A percentile compares a stretch with the other conserved stretches of the same genome.
These are phyloP conservation scores for Chloroceryle amazona DNA, from an alignment of 2,797 vertebrate species.

Conservation along the genomic window DNA sequence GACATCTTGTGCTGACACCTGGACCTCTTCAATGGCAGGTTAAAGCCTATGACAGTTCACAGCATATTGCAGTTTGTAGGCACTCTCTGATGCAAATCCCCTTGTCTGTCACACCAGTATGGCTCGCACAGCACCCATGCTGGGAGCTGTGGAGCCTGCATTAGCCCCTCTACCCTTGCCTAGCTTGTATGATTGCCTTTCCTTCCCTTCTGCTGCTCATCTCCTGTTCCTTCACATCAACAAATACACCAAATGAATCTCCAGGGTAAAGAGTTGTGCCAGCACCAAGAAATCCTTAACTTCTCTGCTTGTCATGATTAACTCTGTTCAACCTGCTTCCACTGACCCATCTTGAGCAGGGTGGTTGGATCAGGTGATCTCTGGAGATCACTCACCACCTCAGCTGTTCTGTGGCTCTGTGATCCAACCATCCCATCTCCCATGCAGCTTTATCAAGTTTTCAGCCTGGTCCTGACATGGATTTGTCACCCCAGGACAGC, in stretches of 20 bases:
- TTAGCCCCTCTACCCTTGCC: not conserved
- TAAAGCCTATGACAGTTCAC: not conserved
- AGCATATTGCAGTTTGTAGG: not conserved
- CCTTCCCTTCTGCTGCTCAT: not conserved
- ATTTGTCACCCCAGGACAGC: not conserved
- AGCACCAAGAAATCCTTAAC: not conserved
- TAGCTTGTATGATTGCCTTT: not conserved
- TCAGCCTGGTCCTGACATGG: not conserved
- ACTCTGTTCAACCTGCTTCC: not conserved
- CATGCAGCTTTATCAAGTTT: not conserved
- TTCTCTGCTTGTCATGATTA: not conserved
- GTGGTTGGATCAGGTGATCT: not conserved
- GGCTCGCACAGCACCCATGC: not conserved
- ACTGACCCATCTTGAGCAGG: not conserved
- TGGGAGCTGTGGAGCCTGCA: not conserved
- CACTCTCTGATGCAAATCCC: not conserved
- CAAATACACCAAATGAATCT: not conserved
- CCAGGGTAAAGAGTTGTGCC: not conserved
- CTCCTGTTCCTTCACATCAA: not conserved
- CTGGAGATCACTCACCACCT: not conserved
- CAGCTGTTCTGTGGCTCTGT: not conserved
- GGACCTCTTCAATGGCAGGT: not conserved
- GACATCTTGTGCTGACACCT: not conserved
- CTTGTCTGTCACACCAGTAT: not conserved
- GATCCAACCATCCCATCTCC: not conserved